phyloP scores from a whole-genome alignment of 2,888 invertebrate species.

The Argynnis bischoffii region DNA sequence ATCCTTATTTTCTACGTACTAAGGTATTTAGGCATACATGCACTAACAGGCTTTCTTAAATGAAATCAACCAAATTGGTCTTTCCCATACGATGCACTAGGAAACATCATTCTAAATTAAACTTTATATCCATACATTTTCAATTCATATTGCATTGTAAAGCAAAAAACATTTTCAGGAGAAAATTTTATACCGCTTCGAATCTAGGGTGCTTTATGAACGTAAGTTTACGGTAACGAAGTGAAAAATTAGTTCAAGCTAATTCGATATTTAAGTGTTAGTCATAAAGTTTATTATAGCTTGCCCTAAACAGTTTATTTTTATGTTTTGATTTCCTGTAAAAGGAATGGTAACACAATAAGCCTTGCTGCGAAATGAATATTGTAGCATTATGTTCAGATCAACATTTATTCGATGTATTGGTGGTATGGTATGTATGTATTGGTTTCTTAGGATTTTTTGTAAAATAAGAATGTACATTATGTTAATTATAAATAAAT shows the following conservation, averaged over 20 bases:
- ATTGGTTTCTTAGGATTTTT: too few relatives aligned
- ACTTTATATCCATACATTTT: conserved; percentile 41
- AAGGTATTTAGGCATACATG: conserved; percentile 15
- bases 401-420: too few relatives aligned
- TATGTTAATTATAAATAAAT: too few relatives aligned
- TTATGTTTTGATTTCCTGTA: too few relatives aligned
- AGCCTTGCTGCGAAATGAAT: too few relatives aligned
- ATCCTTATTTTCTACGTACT: conserved; percentile 11
- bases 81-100: conserved; percentile 52
- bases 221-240: conserved; percentile 43
- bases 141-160: conserved; percentile 44
- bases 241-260: conserved; percentile 29
- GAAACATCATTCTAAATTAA: conserved; percentile 31
- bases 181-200: conserved; percentile 60
- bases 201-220: conserved; percentile 63
- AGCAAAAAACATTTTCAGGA: conserved; percentile 47
- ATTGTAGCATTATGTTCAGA: too few relatives aligned
- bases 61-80: conserved; percentile 71
- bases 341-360: too few relatives aligned
- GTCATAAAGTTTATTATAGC: conserved; percentile 25
- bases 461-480: too few relatives aligned
- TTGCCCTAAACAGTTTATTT: conserved; percentile 11
- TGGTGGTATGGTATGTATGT: too few relatives aligned
- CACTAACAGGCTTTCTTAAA: conserved; percentile 46
- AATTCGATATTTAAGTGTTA: conserved; percentile 19